phyloP scores from a whole-genome alignment of 2,797 vertebrate species.

The Percopsis omiscomaycus region DNA sequence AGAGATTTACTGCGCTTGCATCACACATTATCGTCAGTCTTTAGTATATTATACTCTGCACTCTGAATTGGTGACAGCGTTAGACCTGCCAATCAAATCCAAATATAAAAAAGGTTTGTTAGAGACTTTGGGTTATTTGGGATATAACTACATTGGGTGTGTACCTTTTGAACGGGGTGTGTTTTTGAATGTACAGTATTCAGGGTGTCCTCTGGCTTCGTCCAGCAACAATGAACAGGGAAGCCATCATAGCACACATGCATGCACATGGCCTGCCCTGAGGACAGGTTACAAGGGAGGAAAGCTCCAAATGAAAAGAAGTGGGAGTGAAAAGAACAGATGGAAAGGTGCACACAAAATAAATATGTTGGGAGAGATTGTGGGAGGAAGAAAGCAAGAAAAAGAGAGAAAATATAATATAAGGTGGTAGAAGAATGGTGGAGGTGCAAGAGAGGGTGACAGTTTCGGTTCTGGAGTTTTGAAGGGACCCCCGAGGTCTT shows the following conservation, averaged over 20 bases:
- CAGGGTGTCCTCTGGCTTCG: no score
- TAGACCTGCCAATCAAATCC: conserved; percentile 22
- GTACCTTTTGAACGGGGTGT: no score
- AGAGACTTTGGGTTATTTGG: no score
- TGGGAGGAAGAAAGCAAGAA: conserved; percentile 24
- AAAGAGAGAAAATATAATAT: conserved; percentile 30
- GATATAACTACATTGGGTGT: not conserved
- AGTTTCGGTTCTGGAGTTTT: conserved; percentile 26
- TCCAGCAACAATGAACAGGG: conserved; percentile 33
- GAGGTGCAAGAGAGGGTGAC: conserved; percentile 16
- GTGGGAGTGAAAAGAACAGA: conserved; percentile 15
- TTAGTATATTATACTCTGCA: conserved; percentile 32
- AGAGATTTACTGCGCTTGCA: conserved; percentile 60
- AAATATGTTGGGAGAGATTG: conserved; percentile 38
- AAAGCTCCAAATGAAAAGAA: conserved; percentile 17
- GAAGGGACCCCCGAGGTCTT: conserved; percentile 41
- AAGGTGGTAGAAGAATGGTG: conserved; percentile 13
- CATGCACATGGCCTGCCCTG: conserved; percentile 30
- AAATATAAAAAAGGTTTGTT: not conserved
- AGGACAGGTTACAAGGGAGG: conserved; percentile 29
- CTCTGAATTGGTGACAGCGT: conserved; percentile 9
- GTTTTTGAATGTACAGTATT: no score
- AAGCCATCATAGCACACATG: conserved; percentile 57
- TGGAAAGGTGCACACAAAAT: conserved; percentile 35
- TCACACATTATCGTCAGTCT: conserved; percentile 27